Conservation (phyloP, 2,797 vertebrate genomes). For the Danio kyathit region DNA sequence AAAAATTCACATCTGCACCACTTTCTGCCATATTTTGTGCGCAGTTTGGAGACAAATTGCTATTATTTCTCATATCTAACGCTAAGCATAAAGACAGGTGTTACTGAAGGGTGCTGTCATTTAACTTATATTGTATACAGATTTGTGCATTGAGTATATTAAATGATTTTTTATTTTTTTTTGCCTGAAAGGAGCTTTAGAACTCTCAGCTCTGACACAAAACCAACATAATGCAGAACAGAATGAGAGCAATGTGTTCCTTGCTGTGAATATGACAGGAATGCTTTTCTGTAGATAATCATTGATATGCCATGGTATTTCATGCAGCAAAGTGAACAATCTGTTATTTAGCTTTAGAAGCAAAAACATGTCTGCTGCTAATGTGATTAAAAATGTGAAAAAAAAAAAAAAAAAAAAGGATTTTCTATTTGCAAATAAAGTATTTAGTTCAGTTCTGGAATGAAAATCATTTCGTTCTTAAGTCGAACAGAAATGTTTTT, state of each 20-base stretch:
- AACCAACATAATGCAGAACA: constrained; percentile 20
- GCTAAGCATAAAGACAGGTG: background rate
- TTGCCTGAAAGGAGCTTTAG: background rate
- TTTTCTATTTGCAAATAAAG: too few relatives aligned
- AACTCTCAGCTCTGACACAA: background rate
- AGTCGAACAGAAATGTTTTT: too few relatives aligned
- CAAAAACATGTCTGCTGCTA: background rate
- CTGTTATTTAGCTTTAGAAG: background rate
- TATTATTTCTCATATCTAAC: background rate
- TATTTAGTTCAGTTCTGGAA: too few relatives aligned
- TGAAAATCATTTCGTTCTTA: too few relatives aligned
- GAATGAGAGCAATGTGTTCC: constrained; percentile 1
- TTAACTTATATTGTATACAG: constrained; percentile 10
- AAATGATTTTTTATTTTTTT: constrained; percentile 6
- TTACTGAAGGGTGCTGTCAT: background rate
- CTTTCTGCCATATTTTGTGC: constrained; percentile 46
- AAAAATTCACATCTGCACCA: constrained; percentile 52
- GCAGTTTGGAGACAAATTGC: constrained; percentile 25
- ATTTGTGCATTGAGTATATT: constrained; percentile 3
- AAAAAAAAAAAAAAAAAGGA: background rate
- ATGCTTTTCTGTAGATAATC: background rate
- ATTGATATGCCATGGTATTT: background rate
- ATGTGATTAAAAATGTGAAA: background rate
- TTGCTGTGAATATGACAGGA: background rate
- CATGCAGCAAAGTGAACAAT: constrained; percentile 13